Percentiles rank a stretch among this genome's conserved stretches.
phyloP scores from a whole-genome alignment of 30 jellyfish, hydroid and myxozoan species.

The Aurelia aurita complex sp. Pacific region DNA sequence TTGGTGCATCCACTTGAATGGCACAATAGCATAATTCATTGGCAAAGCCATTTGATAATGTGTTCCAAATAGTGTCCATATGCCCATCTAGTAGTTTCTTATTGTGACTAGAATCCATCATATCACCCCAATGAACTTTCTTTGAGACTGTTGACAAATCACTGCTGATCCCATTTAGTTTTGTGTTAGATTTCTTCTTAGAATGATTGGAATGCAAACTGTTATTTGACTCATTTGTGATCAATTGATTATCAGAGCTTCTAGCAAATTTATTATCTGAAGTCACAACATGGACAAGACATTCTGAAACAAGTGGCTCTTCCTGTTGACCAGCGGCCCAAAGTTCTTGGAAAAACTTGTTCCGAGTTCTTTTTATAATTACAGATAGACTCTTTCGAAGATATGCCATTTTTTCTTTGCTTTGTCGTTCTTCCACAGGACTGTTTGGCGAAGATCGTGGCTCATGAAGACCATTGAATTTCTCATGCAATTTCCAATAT shows the following conservation, averaged over 20 bases:
- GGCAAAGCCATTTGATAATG: constrained; percentile 1
- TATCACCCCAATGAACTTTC: constrained; percentile 54
- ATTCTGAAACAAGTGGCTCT: constrained; percentile 18
- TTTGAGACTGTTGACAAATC: constrained; percentile 10
- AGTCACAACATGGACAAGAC: constrained; percentile 1
- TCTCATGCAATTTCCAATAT: constrained; percentile 7
- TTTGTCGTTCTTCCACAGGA: background rate
- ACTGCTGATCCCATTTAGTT: background rate
- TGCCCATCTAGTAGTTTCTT: constrained; percentile 18
- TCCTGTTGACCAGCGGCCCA: constrained; percentile 37
- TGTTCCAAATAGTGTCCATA: constrained; percentile 29
- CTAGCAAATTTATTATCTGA: background rate
- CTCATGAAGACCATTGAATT: constrained; percentile 5
- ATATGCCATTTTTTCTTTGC: background rate
- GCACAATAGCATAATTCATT: background rate
- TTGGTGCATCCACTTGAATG: background rate
- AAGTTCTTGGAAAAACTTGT: constrained; percentile 36
- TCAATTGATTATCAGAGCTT: background rate
- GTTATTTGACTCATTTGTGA: background rate
- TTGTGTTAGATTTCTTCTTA: background rate
- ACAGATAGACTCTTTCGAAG: constrained; percentile 6
- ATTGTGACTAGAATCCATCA: background rate
- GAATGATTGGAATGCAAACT: background rate
- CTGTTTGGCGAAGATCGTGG: background rate
- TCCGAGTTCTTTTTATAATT: constrained; percentile 12